These are phyloP conservation scores for Mesaphorura yosii DNA, from an alignment of 1,140 invertebrate genomes.

Conservation along the genomic window DNA sequence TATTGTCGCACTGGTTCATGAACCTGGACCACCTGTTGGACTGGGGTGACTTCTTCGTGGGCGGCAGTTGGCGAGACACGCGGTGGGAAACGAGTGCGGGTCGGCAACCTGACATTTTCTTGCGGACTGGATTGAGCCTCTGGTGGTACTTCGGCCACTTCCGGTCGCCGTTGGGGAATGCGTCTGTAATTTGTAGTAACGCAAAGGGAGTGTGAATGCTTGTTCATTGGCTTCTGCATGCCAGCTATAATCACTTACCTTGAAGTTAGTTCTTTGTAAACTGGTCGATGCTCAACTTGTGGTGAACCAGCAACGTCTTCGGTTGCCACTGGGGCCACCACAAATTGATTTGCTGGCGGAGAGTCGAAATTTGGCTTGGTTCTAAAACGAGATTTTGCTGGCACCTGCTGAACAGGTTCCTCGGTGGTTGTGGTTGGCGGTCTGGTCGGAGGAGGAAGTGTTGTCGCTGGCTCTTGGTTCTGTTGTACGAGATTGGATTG, in stretches of 20 bases:
- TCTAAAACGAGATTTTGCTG: neutral
- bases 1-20: neutral
- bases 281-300: too few species aligned
- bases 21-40: neutral
- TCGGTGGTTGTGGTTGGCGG: slow-evolving; percentile 4
- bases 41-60: neutral
- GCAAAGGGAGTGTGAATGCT: too few species aligned
- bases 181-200: too few species aligned
- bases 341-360: too few species aligned
- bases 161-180: too few species aligned
- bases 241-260: too few species aligned
- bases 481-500: slow-evolving; percentile 15
- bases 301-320: too few species aligned
- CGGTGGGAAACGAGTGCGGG: slow-evolving; percentile 22
- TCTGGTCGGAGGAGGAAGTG: neutral
- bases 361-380: neutral
- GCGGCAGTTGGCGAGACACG: slow-evolving; percentile 3
- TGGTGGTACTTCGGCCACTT: neutral
- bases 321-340: neutral
- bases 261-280: too few species aligned
- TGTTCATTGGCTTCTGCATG: too few species aligned
- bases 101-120: slow-evolving; percentile 10
- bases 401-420: neutral
- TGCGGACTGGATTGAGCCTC: too few species aligned
- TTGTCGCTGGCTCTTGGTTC: slow-evolving; percentile 4